Conservation (phyloP, 2,113 vertebrate genomes). For the Chelonoidis abingdonii region DNA sequence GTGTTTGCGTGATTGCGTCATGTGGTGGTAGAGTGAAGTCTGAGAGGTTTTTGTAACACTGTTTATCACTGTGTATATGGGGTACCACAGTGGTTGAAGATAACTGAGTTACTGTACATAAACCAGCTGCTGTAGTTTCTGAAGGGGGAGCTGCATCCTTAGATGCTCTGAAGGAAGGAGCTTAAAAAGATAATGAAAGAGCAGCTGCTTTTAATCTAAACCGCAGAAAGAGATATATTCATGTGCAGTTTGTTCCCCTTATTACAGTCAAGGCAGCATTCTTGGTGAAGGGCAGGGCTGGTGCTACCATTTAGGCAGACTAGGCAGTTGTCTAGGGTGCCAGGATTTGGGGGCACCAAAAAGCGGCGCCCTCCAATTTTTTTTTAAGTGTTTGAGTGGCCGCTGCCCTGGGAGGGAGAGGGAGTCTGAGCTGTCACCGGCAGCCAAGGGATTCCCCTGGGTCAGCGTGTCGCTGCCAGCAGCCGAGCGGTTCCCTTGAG, state of each 20-base stretch:
- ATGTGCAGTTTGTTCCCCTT: background rate
- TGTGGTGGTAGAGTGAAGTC: background rate
- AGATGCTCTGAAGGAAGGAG: background rate
- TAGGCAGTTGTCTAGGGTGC: no score
- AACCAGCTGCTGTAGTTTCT: background rate
- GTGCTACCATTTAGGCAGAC: no score
- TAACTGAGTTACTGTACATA: background rate
- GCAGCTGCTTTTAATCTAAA: background rate
- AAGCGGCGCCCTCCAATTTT: no score
- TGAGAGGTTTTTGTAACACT: background rate
- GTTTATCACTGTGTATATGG: background rate
- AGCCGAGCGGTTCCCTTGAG: no score
- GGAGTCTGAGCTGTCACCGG: no score
- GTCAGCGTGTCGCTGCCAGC: no score
- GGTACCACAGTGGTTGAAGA: background rate
- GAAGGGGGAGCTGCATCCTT: background rate
- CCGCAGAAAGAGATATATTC: background rate
- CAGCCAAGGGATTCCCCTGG: no score
- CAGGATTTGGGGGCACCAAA: no score
- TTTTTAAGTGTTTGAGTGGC: no score
- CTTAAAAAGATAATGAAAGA: background rate
- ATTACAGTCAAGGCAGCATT: background rate
- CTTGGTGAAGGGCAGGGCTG: background rate
- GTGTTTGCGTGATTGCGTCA: fast-evolving
- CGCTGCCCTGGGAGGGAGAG: no score